A percentile compares a stretch with the other conserved stretches of the same genome.
Conservation (phyloP, 2,797 vertebrate species). For the Platalea minor region DNA sequence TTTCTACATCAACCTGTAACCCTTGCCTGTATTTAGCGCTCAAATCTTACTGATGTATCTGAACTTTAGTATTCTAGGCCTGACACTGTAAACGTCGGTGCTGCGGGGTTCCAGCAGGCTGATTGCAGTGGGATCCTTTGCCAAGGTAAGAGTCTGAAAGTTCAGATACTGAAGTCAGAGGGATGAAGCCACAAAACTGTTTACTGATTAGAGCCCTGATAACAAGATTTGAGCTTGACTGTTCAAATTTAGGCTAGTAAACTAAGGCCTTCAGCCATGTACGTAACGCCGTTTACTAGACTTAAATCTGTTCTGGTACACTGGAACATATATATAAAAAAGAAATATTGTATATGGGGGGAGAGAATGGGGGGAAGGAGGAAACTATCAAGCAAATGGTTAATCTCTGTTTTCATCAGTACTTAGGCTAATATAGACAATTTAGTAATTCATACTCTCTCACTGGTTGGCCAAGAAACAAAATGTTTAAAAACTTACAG, state of each 20-base stretch:
- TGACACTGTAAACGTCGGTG: accelerated
- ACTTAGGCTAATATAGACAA: background rate
- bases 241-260: background rate
- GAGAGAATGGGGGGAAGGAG: background rate
- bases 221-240: background rate
- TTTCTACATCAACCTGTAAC: background rate
- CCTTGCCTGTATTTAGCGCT: background rate
- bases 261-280: background rate
- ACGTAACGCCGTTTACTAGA: background rate
- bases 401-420: background rate
- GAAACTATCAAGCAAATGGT: background rate
- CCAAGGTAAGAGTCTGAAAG: background rate
- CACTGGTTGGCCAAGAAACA: background rate
- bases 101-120: background rate
- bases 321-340: background rate
- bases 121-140: background rate
- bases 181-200: background rate
- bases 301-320: background rate
- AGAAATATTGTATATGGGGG: background rate
- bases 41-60: background rate
- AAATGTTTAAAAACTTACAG: background rate
- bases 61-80: background rate
- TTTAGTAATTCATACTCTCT: background rate
- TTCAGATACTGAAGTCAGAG: background rate
- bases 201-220: background rate